phyloP scores from a whole-genome alignment of 2,797 vertebrate genomes.

The Gymnothorax javanicus region DNA sequence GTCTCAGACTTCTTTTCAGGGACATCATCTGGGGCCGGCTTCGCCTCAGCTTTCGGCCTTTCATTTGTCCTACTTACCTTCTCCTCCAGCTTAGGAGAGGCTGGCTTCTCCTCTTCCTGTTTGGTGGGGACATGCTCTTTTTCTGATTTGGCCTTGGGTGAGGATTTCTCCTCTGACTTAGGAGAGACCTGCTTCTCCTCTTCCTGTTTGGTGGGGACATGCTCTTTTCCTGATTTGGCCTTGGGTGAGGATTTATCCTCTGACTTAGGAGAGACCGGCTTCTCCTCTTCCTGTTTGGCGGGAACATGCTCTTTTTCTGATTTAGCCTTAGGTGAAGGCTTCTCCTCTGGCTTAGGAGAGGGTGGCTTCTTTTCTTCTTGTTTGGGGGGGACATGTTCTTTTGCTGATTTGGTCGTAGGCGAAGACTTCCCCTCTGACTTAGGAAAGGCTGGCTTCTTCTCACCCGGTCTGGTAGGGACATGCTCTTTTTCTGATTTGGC shows the following conservation, averaged over 20 bases:
- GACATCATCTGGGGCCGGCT: slow-evolving; percentile 63
- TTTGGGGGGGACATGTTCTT: slow-evolving; percentile 58
- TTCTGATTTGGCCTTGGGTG: slow-evolving; percentile 41
- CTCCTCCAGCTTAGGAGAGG: slow-evolving; percentile 45
- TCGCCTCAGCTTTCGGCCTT: slow-evolving; percentile 55
- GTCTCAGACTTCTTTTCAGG: slow-evolving; percentile 62
- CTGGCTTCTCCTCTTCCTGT: slow-evolving; percentile 40
- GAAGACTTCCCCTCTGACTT: slow-evolving; percentile 38
- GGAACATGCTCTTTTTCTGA: slow-evolving; percentile 58
- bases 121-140: slow-evolving; percentile 59
- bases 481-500: slow-evolving; percentile 15
- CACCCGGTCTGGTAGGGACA: slow-evolving; percentile 31
- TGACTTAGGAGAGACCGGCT: slow-evolving; percentile 34
- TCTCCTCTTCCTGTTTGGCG: slow-evolving; percentile 50
- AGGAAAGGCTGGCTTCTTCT: slow-evolving; percentile 48
- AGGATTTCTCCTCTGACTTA: slow-evolving; percentile 33
- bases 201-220: slow-evolving; percentile 59
- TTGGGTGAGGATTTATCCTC: slow-evolving; percentile 35
- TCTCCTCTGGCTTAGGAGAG: slow-evolving; percentile 39
- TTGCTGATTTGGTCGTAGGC: slow-evolving; percentile 43
- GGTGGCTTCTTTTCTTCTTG: slow-evolving; percentile 39
- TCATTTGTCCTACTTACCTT: slow-evolving; percentile 52
- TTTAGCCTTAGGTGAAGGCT: slow-evolving; percentile 22
- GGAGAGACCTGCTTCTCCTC: slow-evolving; percentile 31
- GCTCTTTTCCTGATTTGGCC: slow-evolving; percentile 48